phyloP scores from a whole-genome alignment of 2,888 invertebrate genomes.

The Allygus modestus region DNA sequence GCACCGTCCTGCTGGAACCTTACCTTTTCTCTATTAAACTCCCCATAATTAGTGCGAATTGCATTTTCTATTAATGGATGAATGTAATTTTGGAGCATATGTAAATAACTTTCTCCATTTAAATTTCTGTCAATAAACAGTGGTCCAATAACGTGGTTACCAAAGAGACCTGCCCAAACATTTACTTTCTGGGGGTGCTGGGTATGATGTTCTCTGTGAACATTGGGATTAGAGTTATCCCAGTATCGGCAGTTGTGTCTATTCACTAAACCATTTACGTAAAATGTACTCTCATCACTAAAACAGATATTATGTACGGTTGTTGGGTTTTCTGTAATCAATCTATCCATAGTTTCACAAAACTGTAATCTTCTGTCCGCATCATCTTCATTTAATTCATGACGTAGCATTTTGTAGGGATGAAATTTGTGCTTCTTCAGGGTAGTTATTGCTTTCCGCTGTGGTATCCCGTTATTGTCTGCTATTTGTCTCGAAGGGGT shows the following conservation, averaged over 20 bases:
- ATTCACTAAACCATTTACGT: constrained; percentile 9
- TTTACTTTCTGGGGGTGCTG: not conserved
- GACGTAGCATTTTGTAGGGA: constrained; percentile 5
- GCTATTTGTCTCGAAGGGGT: not conserved
- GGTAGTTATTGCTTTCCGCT: not conserved
- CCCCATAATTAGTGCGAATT: too few species aligned
- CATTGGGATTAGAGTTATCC: not conserved
- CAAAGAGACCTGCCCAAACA: not conserved
- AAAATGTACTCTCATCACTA: not conserved
- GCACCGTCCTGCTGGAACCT: constrained; percentile 16
- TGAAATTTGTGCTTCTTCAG: constrained; percentile 1
- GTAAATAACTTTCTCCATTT: not conserved
- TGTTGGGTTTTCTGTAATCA: not conserved
- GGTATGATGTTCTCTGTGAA: not conserved
- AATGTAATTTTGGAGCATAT: too few species aligned
- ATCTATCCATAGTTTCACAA: not conserved
- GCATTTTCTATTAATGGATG: too few species aligned
- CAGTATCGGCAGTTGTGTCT: constrained; percentile 4
- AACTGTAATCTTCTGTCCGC: constrained; percentile 12
- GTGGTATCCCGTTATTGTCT: not conserved
- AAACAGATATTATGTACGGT: not conserved
- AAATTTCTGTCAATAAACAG: not conserved
- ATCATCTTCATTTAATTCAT: not conserved
- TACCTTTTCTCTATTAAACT: not conserved
- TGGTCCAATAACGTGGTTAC: not conserved